A percentile compares a stretch with the other conserved stretches of the same genome.
Evolutionary conservation across 2,888 invertebrate genomes (phyloP).

Genomic region (Aleiodes alternator): DNA sequence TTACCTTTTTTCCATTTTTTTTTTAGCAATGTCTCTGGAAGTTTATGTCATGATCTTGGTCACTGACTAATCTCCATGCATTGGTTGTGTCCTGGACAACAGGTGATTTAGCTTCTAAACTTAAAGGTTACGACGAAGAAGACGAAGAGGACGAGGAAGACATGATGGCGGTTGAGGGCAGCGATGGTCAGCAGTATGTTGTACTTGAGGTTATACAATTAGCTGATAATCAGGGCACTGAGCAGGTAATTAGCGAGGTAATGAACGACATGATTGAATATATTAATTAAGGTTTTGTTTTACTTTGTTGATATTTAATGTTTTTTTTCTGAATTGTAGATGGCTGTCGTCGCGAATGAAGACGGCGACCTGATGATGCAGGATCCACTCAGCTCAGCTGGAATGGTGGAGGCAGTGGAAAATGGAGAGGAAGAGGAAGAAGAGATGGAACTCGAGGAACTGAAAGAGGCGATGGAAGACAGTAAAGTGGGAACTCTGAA

Average conservation of each 20-base stretch:
- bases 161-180: conserved; percentile 82
- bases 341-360: conserved; percentile 77
- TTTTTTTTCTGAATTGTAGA: conserved; percentile 54
- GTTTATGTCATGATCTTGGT: conserved; percentile 72
- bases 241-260: conserved; percentile 74
- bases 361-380: conserved; percentile 74
- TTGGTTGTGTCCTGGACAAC: conserved; percentile 57
- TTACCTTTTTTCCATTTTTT: not conserved
- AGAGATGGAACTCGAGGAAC: conserved; percentile 55
- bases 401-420: conserved; percentile 75
- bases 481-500: conserved; percentile 64
- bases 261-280: no score
- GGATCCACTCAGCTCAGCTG: conserved; percentile 71
- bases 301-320: not conserved
- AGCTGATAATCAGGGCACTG: conserved; percentile 82
- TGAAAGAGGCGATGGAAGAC: conserved; percentile 59
- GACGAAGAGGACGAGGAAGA: conserved; percentile 77
- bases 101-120: conserved; percentile 72
- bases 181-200: conserved; percentile 90
- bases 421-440: conserved; percentile 76
- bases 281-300: no score
- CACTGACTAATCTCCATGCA: conserved; percentile 71
- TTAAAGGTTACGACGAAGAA: conserved; percentile 73
- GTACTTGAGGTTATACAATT: conserved; percentile 93
- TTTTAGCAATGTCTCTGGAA: conserved; percentile 49